Base-by-base conservation (phyloP, 2,797 vertebrate genomes). In the Lacerta agilis region DNA sequence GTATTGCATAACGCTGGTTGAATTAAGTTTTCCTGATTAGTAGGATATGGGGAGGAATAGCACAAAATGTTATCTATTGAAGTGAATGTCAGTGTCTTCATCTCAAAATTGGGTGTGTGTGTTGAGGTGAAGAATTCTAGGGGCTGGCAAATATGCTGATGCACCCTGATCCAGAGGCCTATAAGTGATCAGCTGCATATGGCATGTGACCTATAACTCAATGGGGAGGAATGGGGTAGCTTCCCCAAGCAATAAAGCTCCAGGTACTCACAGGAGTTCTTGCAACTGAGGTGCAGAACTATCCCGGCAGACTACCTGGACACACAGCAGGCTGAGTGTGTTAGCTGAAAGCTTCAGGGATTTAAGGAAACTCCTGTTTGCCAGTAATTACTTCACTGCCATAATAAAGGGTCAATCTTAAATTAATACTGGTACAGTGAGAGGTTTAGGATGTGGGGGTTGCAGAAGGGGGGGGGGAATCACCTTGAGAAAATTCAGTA, bases 401-500 rank as follows among this genome's bases (percentile, higher is more conserved):
- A 15, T 33, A 43, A 15, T 8, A 3, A 88, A 77, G 13, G 6
- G 43, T 18, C 29, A 33, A 1, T 69, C 5, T 2, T 66, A 13
- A 4, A 85, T 33, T 3, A 72, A 87, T 33, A 41, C 80, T 1
- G 0, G 0, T 85, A 33, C 64, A 33, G 25, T 25, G 11, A 87
- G 23, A 1, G 17, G 49, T 55, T 55, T 55, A 15, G 49, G 49
- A 49, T 11, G 3, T 17, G 73, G 41, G 41, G 82, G 41, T 10
- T 29, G 41, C 49, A 55, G 33, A 33, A 20, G 49, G 9, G 25
- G 61, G 61, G 76, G 13, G 1, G 33, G 86, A 79, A 84, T 61
- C 29, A 92, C 91, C 95, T 93, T 75, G 90, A 96, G 93, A 91
- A 91, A 93, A 92, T 92, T 83, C 92, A 93, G 95, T 85, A 83